Conservation (phyloP, 2,797 vertebrate species). For the Silurus aristotelis region DNA sequence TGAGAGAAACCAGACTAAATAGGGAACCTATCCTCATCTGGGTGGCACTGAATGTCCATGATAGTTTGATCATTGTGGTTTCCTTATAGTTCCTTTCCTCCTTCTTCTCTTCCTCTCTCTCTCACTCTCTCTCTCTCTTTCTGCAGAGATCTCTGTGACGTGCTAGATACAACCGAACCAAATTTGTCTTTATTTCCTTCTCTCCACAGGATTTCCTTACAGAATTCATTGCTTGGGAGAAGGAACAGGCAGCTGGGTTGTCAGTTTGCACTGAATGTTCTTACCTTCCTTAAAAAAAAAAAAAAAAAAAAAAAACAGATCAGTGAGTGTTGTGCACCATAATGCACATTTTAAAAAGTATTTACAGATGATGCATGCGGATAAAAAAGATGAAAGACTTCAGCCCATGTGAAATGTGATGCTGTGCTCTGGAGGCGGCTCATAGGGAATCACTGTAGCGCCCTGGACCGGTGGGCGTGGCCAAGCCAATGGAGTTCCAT, state of each 20-base stretch:
- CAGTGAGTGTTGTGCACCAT: neutral
- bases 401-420: neutral
- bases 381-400: neutral
- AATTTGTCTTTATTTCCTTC: slow-evolving; percentile 20
- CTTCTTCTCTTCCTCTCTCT: neutral
- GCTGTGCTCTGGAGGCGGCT: slow-evolving; percentile 36
- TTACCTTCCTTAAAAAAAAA: too few relatives aligned
- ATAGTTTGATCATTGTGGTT: too few relatives aligned
- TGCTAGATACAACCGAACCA: neutral
- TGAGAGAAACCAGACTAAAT: too few relatives aligned
- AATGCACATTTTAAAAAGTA: neutral
- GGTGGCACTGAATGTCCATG: too few relatives aligned
- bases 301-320: neutral
- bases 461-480: slow-evolving; percentile 51
- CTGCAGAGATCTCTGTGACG: slow-evolving; percentile 15
- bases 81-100: too few relatives aligned
- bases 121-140: neutral
- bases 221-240: too few relatives aligned
- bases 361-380: neutral
- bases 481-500: slow-evolving; percentile 55
- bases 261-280: neutral
- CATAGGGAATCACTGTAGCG: slow-evolving; percentile 37
- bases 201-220: neutral
- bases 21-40: too few relatives aligned
- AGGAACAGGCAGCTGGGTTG: neutral